Percentiles rank a stretch among this genome's conserved stretches.
Conservation (phyloP, 2,113 vertebrate genomes). For the Nannospalax galili region DNA sequence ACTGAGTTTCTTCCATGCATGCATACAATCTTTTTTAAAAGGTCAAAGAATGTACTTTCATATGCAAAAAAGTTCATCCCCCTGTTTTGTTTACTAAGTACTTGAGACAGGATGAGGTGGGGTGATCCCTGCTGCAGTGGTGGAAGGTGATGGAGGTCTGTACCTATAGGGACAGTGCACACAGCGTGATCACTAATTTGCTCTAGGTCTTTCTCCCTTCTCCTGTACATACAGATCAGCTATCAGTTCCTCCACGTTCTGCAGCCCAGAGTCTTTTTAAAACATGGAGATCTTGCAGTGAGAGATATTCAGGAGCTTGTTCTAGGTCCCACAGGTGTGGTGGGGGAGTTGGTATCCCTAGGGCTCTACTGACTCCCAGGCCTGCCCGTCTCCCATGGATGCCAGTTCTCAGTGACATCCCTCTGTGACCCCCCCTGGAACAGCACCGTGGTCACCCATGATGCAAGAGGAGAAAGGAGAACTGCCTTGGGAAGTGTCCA, state of each 20-base stretch:
- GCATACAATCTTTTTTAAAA: background rate
- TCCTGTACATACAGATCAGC: fast-evolving
- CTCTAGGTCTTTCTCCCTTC: background rate
- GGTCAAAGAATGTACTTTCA: background rate
- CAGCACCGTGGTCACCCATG: background rate
- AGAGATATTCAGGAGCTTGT: background rate
- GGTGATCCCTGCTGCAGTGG: fast-evolving
- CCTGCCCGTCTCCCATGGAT: background rate
- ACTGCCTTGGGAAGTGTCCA: background rate
- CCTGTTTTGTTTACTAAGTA: background rate
- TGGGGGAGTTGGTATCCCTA: no score
- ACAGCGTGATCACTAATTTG: background rate
- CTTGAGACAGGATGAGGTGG: fast-evolving
- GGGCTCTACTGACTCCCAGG: no score
- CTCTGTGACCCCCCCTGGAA: background rate
- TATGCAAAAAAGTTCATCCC: background rate
- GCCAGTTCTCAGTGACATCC: background rate
- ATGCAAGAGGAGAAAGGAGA: background rate
- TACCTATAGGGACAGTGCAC: fast-evolving
- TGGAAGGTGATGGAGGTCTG: background rate
- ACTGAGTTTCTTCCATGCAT: no score
- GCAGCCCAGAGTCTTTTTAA: background rate
- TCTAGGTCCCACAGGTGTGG: background rate
- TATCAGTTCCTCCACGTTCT: no score
- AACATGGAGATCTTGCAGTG: fast-evolving